Conservation (phyloP, 2,113 vertebrate genomes). For the cat (Felis catus) region F.catus_Fca126_mat1.0 CM031420.1:46402501-46403000, state of each 20-base stretch:
- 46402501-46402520: neutral
- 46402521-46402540: neutral
- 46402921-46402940: neutral
- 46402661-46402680: neutral
- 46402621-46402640: neutral
- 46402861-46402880: neutral
- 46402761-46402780: neutral
- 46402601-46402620: neutral
- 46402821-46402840: neutral
- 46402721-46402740: neutral
- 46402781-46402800: neutral
- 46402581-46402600: neutral
- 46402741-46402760: neutral
- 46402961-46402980: neutral
- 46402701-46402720: neutral
- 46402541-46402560: neutral
- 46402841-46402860: neutral
- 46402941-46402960: neutral
- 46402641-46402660: neutral
- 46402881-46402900: neutral
- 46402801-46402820: neutral
- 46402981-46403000: neutral
- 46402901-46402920: neutral
- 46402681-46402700: neutral
- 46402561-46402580: neutral